Evolutionary conservation across 2,888 invertebrate genomes (phyloP), one percentile per base, ranked within the genome.

Genomic region (Ennomos erosarius): DNA sequence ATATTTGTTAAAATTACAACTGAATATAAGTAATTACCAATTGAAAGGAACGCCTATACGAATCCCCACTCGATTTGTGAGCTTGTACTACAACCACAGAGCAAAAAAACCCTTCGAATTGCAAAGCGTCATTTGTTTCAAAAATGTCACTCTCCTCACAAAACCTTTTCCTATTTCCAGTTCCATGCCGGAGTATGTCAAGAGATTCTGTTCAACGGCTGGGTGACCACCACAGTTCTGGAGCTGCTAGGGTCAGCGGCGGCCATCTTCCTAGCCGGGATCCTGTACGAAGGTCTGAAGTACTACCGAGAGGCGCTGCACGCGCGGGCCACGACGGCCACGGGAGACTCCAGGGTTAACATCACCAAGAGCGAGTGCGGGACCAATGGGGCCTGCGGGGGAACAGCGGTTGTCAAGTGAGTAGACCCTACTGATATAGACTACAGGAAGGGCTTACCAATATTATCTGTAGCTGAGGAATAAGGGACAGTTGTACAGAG

Each of bases 251-350:
- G 97, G 0, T 98, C 99, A 0, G 97, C 97, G 81, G 90, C 98
- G 54, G 97, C 96, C 46, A 96, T 99, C 71, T 97, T 99, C 86
- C 93, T 98, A 49, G 94, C 98, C 79, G 97, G 98, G 0, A 95
- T 98, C 26, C 90, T 98, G n/a, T 99, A 99, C 82, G 99, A 99
- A 89, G 98, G 97, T 0, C 94, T 99, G 3, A 99, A 99, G 91
- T 98, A 97, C 90, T 96, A 92, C 76, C 83, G 94, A 0, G 94
- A 94, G 70, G 87, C 87, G 8, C 76, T 92, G 10, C 89, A 90
- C 70, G 71, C 84, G 6, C 67, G 82, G 1, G 84, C 84, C 36
- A 75, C 82, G 10, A 61, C 80, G 1, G 67, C 79, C 10, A 77
- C 82, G 0, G 84, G 82, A 0, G 88, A 91, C 75, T 90, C 91